phyloP scores from a whole-genome alignment of 2,888 invertebrate genomes.

The Philaethria dido region DNA sequence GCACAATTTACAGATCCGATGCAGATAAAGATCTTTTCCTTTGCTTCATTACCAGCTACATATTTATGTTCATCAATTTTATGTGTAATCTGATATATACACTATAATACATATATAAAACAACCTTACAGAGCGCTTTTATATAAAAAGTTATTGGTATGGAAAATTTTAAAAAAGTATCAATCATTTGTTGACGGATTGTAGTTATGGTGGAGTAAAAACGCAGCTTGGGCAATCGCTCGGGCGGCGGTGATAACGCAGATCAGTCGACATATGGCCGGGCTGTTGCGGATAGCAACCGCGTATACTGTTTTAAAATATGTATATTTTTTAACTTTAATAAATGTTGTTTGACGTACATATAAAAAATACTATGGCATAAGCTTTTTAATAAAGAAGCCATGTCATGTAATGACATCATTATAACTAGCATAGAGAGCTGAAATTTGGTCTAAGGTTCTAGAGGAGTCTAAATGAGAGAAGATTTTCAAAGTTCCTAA shows the following conservation, averaged over 20 bases:
- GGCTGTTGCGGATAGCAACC: conserved; percentile 45
- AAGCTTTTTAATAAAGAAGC: no score
- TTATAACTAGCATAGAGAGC: no score
- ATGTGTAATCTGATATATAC: background rate
- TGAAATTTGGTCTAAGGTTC: no score
- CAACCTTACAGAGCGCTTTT: background rate
- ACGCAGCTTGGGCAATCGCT: conserved; percentile 53
- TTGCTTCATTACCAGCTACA: no score
- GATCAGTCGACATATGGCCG: conserved; percentile 43
- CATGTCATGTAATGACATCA: no score
- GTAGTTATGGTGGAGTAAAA: conserved; percentile 62
- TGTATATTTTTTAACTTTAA: conserved; percentile 13
- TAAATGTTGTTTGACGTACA: background rate
- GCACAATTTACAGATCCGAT: no score
- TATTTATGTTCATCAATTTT: background rate
- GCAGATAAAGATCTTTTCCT: no score
- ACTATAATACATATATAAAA: background rate
- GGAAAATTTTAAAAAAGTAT: conserved; percentile 52
- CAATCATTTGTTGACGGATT: conserved; percentile 53
- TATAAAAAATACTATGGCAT: background rate
- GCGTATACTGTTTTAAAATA: conserved; percentile 31
- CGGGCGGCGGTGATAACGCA: conserved; percentile 49
- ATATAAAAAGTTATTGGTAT: conserved; percentile 44
- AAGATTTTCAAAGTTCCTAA: no score
- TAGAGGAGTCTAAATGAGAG: no score